These are phyloP conservation scores for Tipula vernalis DNA, from an alignment of 2,888 invertebrate species.

Conservation along the genomic window DNA sequence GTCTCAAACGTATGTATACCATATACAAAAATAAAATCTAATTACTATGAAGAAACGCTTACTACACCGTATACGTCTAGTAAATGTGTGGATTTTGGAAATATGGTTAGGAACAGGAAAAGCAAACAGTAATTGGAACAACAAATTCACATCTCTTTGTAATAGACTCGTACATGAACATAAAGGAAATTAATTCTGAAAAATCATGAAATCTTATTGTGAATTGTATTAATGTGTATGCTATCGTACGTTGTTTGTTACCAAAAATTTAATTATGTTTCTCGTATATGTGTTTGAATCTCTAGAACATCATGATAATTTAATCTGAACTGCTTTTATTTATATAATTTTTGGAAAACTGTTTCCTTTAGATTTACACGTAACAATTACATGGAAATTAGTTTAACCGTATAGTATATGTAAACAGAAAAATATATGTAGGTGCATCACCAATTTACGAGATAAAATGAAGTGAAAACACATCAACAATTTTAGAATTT, in stretches of 20 bases:
- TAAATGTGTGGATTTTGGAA: background rate
- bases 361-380: too few relatives aligned
- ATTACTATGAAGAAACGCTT: background rate
- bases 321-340: background rate
- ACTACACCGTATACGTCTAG: background rate
- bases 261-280: background rate
- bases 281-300: background rate
- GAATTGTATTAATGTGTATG: background rate
- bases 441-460: too few relatives aligned
- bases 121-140: background rate
- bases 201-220: background rate
- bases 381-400: too few relatives aligned
- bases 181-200: background rate
- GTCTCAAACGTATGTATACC: background rate
- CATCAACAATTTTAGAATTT: too few relatives aligned
- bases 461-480: too few relatives aligned
- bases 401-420: too few relatives aligned
- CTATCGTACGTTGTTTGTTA: background rate
- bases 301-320: background rate
- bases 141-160: background rate
- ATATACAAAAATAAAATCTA: background rate
- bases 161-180: background rate
- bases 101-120: background rate
- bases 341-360: too few relatives aligned
- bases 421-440: too few relatives aligned